Conservation (phyloP, 2,113 vertebrate genomes). For the Anthoscopus minutus region DNA sequence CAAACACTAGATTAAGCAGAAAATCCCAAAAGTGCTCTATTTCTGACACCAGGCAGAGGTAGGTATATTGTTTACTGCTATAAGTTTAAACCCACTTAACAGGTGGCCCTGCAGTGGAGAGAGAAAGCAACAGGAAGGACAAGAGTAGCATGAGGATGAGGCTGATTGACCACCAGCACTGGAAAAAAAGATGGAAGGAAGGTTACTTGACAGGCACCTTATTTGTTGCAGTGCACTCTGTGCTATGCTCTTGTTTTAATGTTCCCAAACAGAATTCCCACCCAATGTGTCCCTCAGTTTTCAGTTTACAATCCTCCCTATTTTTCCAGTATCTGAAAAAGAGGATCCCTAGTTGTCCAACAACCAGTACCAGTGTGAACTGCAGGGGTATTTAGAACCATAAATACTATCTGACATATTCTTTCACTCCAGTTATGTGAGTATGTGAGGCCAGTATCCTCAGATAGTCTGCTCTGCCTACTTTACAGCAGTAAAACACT, state of each 20-base stretch:
- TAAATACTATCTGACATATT: not conserved
- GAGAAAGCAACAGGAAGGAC: not conserved
- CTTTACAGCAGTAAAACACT: not conserved
- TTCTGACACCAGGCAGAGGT: not conserved
- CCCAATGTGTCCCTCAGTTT: not conserved
- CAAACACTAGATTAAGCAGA: constrained; percentile 1
- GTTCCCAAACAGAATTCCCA: not conserved
- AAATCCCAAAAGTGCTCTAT: not conserved
- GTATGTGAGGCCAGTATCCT: not conserved
- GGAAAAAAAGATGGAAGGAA: not conserved
- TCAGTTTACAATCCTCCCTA: not conserved
- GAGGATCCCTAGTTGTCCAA: not conserved
- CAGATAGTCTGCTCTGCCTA: not conserved
- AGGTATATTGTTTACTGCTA: not conserved
- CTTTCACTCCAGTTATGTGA: not conserved
- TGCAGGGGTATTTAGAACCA: not conserved
- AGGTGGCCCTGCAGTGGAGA: not conserved
- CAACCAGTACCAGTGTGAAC: not conserved
- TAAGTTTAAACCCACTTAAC: not conserved
- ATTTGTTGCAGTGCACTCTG: not conserved
- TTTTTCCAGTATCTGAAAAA: not conserved
- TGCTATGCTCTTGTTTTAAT: not conserved
- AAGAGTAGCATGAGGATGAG: not conserved
- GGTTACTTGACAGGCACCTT: not conserved
- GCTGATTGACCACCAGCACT: not conserved